Conservation (phyloP, 1,140 invertebrate species). For the Aphelinus certus region DNA sequence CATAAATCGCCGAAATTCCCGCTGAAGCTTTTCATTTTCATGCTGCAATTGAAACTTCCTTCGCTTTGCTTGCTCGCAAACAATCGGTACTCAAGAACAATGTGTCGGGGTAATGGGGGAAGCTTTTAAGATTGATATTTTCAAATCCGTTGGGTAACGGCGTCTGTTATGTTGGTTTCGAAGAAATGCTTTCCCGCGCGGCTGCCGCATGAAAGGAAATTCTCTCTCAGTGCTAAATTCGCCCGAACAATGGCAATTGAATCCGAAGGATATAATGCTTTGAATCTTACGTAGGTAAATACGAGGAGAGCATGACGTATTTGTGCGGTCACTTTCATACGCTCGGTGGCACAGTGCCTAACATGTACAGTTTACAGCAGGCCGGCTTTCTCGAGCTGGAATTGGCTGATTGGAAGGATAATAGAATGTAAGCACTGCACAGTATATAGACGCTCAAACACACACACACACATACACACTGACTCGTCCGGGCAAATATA, state of each 20-base stretch:
- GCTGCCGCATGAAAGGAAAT: no score
- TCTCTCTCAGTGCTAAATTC: no score
- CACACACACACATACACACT: neutral
- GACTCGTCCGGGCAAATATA: neutral
- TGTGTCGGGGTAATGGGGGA: no score
- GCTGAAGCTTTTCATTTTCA: no score
- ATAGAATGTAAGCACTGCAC: slow-evolving; percentile 74
- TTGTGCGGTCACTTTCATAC: slow-evolving; percentile 94
- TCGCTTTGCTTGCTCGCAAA: no score
- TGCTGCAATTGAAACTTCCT: no score
- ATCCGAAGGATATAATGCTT: slow-evolving; percentile 18
- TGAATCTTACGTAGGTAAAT: slow-evolving; percentile 58
- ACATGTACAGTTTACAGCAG: slow-evolving; percentile 89
- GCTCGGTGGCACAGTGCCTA: slow-evolving; percentile 78
- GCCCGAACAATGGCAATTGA: neutral
- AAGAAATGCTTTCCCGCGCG: no score
- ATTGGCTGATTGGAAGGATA: slow-evolving; percentile 94
- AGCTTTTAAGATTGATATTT: no score
- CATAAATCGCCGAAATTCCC: no score
- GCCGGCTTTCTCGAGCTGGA: slow-evolving; percentile 89
- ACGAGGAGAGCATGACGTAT: slow-evolving; percentile 73
- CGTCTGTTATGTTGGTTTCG: no score
- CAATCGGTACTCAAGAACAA: no score
- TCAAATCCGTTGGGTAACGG: no score
- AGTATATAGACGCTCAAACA: neutral